Conservation (phyloP, 2,113 vertebrate genomes). For the Cyprinodon variegatus region DNA sequence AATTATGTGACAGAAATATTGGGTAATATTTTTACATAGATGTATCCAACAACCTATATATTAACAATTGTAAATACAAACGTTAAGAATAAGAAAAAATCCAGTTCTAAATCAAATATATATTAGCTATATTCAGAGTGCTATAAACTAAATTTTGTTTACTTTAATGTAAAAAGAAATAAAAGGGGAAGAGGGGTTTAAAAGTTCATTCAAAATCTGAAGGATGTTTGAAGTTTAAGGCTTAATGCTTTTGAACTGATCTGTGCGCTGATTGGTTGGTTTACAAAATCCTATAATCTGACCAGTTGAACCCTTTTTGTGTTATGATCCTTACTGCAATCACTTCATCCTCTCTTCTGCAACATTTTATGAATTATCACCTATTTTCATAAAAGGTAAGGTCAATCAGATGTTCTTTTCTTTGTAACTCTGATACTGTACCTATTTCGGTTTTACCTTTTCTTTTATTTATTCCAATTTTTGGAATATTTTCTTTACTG, state of each 20-base stretch:
- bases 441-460: background rate
- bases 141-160: too few relatives aligned
- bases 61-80: too few relatives aligned
- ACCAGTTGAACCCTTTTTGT: background rate
- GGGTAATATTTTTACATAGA: too few relatives aligned
- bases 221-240: constrained; percentile 33
- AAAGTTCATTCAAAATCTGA: too few relatives aligned
- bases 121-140: too few relatives aligned
- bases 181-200: too few relatives aligned
- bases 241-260: too few relatives aligned
- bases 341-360: background rate
- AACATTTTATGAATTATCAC: background rate
- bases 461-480: background rate
- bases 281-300: background rate
- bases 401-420: background rate
- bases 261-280: too few relatives aligned
- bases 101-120: too few relatives aligned
- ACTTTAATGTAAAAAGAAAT: too few relatives aligned
- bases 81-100: too few relatives aligned
- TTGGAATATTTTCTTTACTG: background rate
- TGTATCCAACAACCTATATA: too few relatives aligned
- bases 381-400: background rate
- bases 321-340: background rate
- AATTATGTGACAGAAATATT: background rate
- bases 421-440: background rate